Evolutionary conservation across 1,140 invertebrate species (phyloP), one percentile per base, ranked within the genome.

Genomic region (Dendroctonus ponderosae): DNA sequence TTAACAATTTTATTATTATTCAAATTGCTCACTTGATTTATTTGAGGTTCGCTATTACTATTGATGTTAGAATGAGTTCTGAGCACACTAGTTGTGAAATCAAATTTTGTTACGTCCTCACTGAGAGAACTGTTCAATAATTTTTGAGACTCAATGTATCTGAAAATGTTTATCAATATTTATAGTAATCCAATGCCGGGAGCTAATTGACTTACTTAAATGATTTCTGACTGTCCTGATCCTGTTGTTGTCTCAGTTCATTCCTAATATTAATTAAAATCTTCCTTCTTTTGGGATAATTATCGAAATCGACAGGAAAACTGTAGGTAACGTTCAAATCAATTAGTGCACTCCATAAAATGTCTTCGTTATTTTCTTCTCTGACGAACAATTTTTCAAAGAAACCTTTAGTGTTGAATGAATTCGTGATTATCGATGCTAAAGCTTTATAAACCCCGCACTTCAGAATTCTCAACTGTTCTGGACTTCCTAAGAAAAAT

Each of bases 31-130:
- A 26, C 26, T 26, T 26, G 26, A 26, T 26, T 26, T 26, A 26
- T 26, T 26, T 26, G 26, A 3, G 26, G 26, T 26, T 26, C 26
- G 26, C 3, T 26, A 2, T 26, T 3, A 26, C 26, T 26, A 26
- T 26, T 26, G 26, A 26, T 26, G 26, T 1, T 26, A 26, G 26
- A 26, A 56, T 42, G 62, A 9, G 26, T 26, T 12, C 72, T 50
- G 9, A 79, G 15, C 38, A 66, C 50, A 0, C 73, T 67, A 61
- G 79, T 77, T 49, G 80, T 82, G 38, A 85, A 79, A 71, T 85
- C 84, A 67, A 80, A 83, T 14, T 78, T 79, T 6, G 80, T 80
- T 3, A 85, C 70, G 71, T 85, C 80, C 72, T 85, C 83, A 49
- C 70, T 74, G 5, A 85, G 71, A 0, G 82, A 81, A 63, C 78